Evolutionary conservation across 2,113 vertebrate species (phyloP).

Genomic region (Phoxinus phoxinus): DNA sequence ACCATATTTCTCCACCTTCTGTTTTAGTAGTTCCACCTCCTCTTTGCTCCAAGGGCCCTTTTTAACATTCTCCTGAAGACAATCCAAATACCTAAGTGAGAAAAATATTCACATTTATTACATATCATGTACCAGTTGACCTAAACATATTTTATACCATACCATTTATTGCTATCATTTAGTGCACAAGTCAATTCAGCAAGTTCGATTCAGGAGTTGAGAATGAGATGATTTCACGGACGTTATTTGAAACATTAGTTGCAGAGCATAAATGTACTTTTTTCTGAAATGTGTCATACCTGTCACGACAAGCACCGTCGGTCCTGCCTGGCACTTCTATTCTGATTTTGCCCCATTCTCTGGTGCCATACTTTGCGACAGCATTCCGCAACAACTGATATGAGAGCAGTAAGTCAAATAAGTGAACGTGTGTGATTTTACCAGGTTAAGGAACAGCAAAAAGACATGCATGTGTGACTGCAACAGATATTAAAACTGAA

Average conservation of each 20-base stretch:
- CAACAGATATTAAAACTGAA: not conserved
- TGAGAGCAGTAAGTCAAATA: not conserved
- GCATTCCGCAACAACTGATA: slow-evolving; percentile 84
- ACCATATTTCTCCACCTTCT: slow-evolving; percentile 84
- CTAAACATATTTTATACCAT: no score
- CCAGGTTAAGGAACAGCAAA: no score
- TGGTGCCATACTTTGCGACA: slow-evolving; percentile 79
- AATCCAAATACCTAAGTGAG: slow-evolving; percentile 81
- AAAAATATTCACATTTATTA: not conserved
- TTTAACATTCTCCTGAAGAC: slow-evolving; percentile 78
- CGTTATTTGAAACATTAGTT: not conserved
- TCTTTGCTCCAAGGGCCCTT: slow-evolving; percentile 82
- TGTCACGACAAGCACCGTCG: slow-evolving; percentile 85
- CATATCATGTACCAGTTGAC: not conserved
- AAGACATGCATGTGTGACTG: not conserved
- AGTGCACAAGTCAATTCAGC: not conserved
- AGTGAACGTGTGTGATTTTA: not conserved
- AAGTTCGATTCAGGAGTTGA: not conserved
- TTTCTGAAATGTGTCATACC: slow-evolving; percentile 71
- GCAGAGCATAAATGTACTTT: not conserved
- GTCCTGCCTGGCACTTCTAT: slow-evolving; percentile 87
- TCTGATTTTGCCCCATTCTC: slow-evolving; percentile 89
- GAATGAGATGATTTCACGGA: not conserved
- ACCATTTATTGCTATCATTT: no score
- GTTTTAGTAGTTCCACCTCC: slow-evolving; percentile 78